phyloP scores from a whole-genome alignment of 1,140 invertebrate species.

The Drosophila sulfurigaster region DNA sequence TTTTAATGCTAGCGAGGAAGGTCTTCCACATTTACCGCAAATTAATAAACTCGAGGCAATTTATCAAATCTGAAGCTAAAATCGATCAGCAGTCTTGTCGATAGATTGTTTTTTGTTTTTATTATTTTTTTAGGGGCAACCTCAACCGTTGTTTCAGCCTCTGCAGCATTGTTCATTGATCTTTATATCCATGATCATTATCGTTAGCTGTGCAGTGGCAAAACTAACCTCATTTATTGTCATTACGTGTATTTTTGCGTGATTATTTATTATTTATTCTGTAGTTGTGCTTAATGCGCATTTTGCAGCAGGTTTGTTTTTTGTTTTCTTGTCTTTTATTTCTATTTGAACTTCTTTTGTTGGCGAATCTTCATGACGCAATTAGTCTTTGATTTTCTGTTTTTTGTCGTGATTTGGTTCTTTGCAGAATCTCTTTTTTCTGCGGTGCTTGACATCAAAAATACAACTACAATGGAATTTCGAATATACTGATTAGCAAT shows the following conservation, averaged over 20 bases:
- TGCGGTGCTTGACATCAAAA: conserved; percentile 15
- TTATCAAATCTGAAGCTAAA: not conserved
- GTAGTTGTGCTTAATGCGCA: conserved; percentile 20
- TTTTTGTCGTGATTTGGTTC: conserved; percentile 16
- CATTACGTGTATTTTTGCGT: conserved; percentile 24
- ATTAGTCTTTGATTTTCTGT: conserved; percentile 21
- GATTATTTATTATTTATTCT: conserved; percentile 18
- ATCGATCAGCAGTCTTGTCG: conserved; percentile 14
- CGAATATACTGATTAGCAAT: conserved; percentile 32
- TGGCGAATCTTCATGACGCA: conserved; percentile 48
- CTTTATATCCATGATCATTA: conserved; percentile 40
- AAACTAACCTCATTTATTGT: conserved; percentile 54
- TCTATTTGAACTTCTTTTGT: conserved; percentile 16
- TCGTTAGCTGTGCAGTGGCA: conserved; percentile 22
- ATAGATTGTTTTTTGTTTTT: not conserved
- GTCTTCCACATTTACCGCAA: conserved; percentile 17
- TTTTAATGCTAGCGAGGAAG: not conserved
- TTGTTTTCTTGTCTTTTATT: conserved; percentile 6
- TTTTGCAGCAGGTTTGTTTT: not conserved
- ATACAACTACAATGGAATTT: conserved; percentile 10
- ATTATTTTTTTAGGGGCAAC: conserved; percentile 16
- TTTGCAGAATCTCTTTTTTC: conserved; percentile 38
- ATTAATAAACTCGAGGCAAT: conserved; percentile 42
- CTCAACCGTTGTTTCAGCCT: conserved; percentile 18
- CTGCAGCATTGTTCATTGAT: conserved; percentile 38